Evolutionary conservation across 2,888 invertebrate species (phyloP).

Genomic region (Drosophila tanythrix): DNA sequence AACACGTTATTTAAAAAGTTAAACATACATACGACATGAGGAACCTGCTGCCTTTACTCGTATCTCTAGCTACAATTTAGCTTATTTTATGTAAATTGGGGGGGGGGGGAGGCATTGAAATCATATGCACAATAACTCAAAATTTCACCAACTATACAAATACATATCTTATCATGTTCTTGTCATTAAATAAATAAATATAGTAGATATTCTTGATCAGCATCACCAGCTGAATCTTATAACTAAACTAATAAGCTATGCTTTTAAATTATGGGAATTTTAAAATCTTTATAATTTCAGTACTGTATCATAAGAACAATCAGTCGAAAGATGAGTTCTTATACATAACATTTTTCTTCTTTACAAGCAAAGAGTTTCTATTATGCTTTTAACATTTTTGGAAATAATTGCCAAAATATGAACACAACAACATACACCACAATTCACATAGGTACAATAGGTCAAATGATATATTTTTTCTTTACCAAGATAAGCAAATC

Average conservation of each 20-base stretch:
- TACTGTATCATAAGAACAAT: not conserved
- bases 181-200: not conserved
- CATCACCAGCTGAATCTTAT: not conserved
- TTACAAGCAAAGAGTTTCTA: not conserved
- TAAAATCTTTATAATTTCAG: not conserved
- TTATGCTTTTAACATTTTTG: not conserved
- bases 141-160: no score
- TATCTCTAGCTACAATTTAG: not conserved
- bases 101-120: no score
- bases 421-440: not conserved
- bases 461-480: not conserved
- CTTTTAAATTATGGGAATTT: not conserved
- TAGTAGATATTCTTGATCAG: not conserved
- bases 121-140: no score
- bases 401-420: not conserved
- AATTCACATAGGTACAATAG: not conserved
- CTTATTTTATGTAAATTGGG: no score
- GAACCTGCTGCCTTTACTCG: fast-evolving
- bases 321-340: not conserved
- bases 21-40: not conserved
- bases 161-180: not conserved
- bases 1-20: not conserved
- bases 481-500: not conserved
- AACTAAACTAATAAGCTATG: not conserved
- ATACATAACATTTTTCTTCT: not conserved